A percentile compares a stretch with the other conserved stretches of the same genome.
Evolutionary conservation across 2,797 vertebrate species (phyloP).

Genomic region (Rhinoraja longicauda): DNA sequence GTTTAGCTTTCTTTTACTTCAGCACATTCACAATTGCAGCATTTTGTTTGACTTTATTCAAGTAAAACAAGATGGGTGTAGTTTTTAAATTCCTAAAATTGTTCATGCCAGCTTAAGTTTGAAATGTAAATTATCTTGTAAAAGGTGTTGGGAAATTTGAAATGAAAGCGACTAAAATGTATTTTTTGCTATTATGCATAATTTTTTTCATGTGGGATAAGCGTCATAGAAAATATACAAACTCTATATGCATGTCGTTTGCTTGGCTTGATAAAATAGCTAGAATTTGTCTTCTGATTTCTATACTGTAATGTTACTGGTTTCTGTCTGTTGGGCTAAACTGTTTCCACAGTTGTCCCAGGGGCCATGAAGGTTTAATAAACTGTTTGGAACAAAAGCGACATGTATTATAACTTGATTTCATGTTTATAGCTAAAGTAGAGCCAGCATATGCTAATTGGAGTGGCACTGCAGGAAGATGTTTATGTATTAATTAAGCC

Average conservation of each 20-base stretch:
- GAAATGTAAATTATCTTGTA: not conserved
- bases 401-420: conserved; percentile 48
- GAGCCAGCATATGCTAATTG: conserved; percentile 65
- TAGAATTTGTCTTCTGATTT: not conserved
- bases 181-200: not conserved
- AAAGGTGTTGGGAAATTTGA: not conserved
- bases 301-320: conserved; percentile 18
- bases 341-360: conserved; percentile 31
- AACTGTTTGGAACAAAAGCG: conserved; percentile 45
- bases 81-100: not conserved
- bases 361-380: conserved; percentile 39
- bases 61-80: not conserved
- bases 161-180: not conserved
- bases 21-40: not conserved
- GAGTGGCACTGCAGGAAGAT: conserved; percentile 60
- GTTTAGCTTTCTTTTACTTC: not conserved
- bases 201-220: not conserved
- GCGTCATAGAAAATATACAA: not conserved
- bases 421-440: conserved; percentile 51
- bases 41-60: not conserved
- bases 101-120: not conserved
- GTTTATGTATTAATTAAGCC: conserved; percentile 75
- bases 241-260: not conserved
- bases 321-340: conserved; percentile 14
- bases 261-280: conserved; percentile 22